phyloP scores from a whole-genome alignment of 2,888 invertebrate species.

The Drosophila merina region DNA sequence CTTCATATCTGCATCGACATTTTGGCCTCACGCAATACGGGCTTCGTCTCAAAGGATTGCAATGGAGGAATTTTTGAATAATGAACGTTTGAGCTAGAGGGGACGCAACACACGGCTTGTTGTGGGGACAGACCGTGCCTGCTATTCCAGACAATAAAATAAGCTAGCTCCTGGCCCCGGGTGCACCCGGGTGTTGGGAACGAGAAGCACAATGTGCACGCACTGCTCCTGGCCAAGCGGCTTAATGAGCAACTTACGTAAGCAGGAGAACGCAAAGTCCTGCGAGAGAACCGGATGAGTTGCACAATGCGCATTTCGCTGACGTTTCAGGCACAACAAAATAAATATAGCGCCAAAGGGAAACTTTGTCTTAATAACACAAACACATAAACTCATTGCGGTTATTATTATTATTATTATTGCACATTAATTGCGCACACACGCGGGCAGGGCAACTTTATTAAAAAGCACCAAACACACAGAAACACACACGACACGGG shows the following conservation, averaged over 20 bases:
- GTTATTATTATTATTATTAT: constrained; percentile 44
- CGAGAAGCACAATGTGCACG: constrained; percentile 1
- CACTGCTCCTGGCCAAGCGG: constrained; percentile 18
- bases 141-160: constrained; percentile 17
- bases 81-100: constrained; percentile 21
- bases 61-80: constrained; percentile 19
- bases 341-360: constrained; percentile 13
- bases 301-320: constrained; percentile 41
- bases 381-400: constrained; percentile 18
- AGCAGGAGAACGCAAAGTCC: constrained; percentile 16
- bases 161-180: not conserved
- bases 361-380: constrained; percentile 50
- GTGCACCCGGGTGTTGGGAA: not conserved
- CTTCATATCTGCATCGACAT: constrained; percentile 32
- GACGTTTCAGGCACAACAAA: constrained; percentile 8
- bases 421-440: constrained; percentile 62
- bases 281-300: constrained; percentile 11
- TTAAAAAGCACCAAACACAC: constrained; percentile 49
- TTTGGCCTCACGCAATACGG: constrained; percentile 29
- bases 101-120: not conserved
- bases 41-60: constrained; percentile 28
- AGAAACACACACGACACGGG: constrained; percentile 29
- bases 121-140: not conserved
- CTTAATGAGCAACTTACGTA: constrained; percentile 59
- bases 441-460: constrained; percentile 51